Evolutionary conservation across 2,888 invertebrate species (phyloP).

Genomic region (Macropis europaea): DNA sequence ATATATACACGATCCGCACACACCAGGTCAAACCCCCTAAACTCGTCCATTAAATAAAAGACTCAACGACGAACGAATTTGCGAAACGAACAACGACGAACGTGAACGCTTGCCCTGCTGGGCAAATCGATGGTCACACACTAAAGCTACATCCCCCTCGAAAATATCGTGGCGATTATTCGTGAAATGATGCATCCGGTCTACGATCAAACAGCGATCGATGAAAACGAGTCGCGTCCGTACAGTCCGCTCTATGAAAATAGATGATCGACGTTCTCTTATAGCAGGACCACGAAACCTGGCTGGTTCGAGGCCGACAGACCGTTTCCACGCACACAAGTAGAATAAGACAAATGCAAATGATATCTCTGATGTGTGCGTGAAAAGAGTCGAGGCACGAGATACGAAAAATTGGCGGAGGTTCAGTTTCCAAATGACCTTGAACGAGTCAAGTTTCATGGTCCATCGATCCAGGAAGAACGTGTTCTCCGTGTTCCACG

Average conservation of each 20-base stretch:
- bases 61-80: slow-evolving; percentile 22
- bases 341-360: too few species aligned
- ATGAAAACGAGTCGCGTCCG: slow-evolving; percentile 25
- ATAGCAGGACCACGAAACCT: slow-evolving; percentile 7
- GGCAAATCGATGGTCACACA: slow-evolving; percentile 6
- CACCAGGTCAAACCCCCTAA: slow-evolving; percentile 49
- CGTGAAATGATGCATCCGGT: neutral
- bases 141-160: neutral
- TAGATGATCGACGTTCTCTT: slow-evolving; percentile 30
- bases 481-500: neutral
- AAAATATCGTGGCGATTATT: neutral
- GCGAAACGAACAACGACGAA: slow-evolving; percentile 2
- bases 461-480: neutral
- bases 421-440: too few species aligned
- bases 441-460: too few species aligned
- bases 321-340: too few species aligned
- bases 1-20: slow-evolving; percentile 61
- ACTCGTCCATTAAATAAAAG: slow-evolving; percentile 10
- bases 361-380: too few species aligned
- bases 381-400: too few species aligned
- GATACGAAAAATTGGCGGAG: too few species aligned
- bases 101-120: neutral
- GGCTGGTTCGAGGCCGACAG: too few species aligned
- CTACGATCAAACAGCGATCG: slow-evolving; percentile 15
- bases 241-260: slow-evolving; percentile 32